Evolutionary conservation across 2,113 vertebrate genomes (phyloP).

Genomic region (Tamias sibiricus): DNA sequence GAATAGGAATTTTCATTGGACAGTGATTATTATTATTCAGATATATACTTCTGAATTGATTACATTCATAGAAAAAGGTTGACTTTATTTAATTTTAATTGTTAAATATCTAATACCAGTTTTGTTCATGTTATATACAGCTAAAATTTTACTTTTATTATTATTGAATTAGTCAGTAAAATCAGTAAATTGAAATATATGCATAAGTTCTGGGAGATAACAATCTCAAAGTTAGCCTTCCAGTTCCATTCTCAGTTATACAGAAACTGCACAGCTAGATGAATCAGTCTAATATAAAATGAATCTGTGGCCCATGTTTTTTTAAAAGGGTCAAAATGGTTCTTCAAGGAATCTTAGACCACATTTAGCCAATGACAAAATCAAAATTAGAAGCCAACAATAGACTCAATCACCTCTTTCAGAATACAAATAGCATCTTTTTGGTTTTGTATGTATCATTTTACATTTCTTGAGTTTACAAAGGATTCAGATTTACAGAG

Average conservation of each 20-base stretch:
- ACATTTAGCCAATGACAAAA: neutral
- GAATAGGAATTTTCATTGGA: neutral
- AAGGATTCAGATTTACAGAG: neutral
- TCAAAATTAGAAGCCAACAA: neutral
- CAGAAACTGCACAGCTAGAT: neutral
- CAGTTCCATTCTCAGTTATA: neutral
- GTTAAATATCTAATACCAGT: neutral
- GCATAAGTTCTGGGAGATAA: neutral
- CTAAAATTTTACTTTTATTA: neutral
- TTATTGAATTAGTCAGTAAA: neutral
- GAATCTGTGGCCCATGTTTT: neutral
- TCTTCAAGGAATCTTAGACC: neutral
- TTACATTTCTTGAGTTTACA: constrained; percentile 11
- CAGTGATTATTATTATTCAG: neutral
- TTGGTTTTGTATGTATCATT: neutral
- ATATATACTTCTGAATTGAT: neutral
- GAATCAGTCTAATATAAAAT: neutral
- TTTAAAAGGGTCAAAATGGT: neutral
- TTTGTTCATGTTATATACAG: neutral
- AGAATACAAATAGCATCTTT: neutral
- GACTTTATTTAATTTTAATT: constrained; percentile 30
- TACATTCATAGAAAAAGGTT: neutral
- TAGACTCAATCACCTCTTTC: neutral
- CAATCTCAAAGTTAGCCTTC: neutral
- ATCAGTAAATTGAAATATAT: neutral